Base-by-base conservation (phyloP, 2,888 invertebrate genomes). In the Odontomyia ornata region DNA sequence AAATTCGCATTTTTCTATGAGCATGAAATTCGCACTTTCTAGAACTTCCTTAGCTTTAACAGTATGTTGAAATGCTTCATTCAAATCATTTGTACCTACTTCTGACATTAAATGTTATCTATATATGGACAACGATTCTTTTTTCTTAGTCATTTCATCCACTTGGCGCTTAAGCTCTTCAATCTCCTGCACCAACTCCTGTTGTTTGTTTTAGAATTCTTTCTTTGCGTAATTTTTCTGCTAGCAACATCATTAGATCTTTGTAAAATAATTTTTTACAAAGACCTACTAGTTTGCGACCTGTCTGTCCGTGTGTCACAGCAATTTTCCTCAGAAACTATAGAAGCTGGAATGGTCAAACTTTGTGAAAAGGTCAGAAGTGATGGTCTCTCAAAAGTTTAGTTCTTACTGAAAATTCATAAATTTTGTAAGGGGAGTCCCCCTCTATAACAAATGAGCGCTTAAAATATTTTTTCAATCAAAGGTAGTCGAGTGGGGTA, bases 1-100 rank as follows among this genome's bases (percentile, higher is more conserved):
- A 91, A 90, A 78, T 93, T 90, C 81, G 95, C 95, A 65, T 91
- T 89, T 87, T 95, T 89, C 91, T 81, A 4, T 90, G 0, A 96
- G 89, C 15, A 92, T 85, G 0, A 91, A 90, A 78, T 93, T 90
- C 81, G 95, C 95, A 67, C 91, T 89, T 87, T 95, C 89, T 79
- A 91, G 81, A 3, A 84, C 81, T 77, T 86, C 85, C 78, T 87
- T 87, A 72, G 87, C 87, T 79, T 84, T 81, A 77, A 86, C 85
- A 52, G 84, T 84, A 56, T 84, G 84, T 78, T 86, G 87, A 80
- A 86, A 87, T 11, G 86, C 87, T 72, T 86, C 85, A 77, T 86
- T 84, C 0, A 87, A 83, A 80, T 87, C 86, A 62, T 85, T 84
- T 15, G 83, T 83, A 77, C 87, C 86, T 0, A 83, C 83, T 78